Evolutionary conservation across 2,113 vertebrate species (phyloP).

Genomic region (Anolis carolinensis): DNA sequence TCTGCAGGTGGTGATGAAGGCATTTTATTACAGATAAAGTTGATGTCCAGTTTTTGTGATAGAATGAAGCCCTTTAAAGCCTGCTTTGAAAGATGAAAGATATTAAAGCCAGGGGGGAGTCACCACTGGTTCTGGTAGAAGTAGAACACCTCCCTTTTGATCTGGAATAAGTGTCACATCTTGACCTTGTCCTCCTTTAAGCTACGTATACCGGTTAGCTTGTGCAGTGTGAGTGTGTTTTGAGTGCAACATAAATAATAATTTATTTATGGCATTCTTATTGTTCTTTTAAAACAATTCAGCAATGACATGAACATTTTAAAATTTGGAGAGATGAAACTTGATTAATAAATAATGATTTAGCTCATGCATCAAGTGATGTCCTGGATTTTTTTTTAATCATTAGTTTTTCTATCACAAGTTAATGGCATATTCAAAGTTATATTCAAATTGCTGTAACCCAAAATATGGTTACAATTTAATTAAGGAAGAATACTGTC

Average conservation of each 20-base stretch:
- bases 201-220: neutral
- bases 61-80: slow-evolving; percentile 1
- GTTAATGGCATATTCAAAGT: neutral
- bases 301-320: neutral
- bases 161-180: neutral
- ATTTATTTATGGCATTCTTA: neutral
- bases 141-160: neutral
- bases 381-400: too few relatives aligned
- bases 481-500: too few relatives aligned
- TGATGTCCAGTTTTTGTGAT: neutral
- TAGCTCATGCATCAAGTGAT: neutral
- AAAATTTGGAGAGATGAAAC: neutral
- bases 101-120: neutral
- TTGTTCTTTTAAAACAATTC: neutral
- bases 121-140: neutral
- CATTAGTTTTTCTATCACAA: too few relatives aligned
- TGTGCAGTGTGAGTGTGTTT: neutral
- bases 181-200: neutral
- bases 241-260: slow-evolving; percentile 7
- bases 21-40: neutral
- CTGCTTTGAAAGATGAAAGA: neutral
- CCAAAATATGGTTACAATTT: neutral
- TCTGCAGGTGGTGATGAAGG: slow-evolving; percentile 21
- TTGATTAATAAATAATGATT: neutral
- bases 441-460: neutral